Percentiles rank a stretch among this genome's conserved stretches.
These are phyloP conservation scores for Noctilio leporinus DNA, from an alignment of 2,113 vertebrate genomes.

Conservation along the genomic window DNA sequence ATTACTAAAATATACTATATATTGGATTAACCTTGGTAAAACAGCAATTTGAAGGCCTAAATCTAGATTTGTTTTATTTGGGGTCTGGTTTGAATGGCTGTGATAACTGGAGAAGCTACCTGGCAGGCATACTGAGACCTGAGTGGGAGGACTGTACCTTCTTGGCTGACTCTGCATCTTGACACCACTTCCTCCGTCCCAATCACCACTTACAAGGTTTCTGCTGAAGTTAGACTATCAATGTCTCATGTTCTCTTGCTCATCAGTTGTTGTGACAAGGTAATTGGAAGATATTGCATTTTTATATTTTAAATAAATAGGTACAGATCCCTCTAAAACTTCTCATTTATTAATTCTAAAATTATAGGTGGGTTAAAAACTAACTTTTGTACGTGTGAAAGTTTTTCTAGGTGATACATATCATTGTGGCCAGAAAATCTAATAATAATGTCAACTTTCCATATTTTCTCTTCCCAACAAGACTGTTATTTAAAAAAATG, in stretches of 20 bases:
- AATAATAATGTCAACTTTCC: neutral
- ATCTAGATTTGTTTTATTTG: neutral
- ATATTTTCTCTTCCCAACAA: neutral
- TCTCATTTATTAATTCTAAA: neutral
- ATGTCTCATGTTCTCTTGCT: neutral
- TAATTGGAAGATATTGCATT: neutral
- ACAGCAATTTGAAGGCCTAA: neutral
- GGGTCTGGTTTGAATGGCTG: neutral
- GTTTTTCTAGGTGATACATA: neutral
- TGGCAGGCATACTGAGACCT: neutral
- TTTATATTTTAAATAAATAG: slow-evolving; percentile 1
- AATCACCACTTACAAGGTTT: neutral
- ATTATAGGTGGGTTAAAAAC: neutral
- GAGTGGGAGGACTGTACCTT: neutral
- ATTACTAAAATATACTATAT: neutral
- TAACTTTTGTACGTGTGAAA: neutral
- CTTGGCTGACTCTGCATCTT: neutral
- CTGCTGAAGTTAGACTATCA: neutral
- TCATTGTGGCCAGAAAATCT: slow-evolving; percentile 6
- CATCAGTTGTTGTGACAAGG: neutral
- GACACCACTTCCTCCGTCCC: neutral
- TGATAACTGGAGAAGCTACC: no score
- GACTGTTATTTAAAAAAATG: neutral
- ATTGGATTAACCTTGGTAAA: neutral
- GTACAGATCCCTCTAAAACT: neutral